phyloP scores from a whole-genome alignment of 2,797 vertebrate species.

The Miichthys miiuy region DNA sequence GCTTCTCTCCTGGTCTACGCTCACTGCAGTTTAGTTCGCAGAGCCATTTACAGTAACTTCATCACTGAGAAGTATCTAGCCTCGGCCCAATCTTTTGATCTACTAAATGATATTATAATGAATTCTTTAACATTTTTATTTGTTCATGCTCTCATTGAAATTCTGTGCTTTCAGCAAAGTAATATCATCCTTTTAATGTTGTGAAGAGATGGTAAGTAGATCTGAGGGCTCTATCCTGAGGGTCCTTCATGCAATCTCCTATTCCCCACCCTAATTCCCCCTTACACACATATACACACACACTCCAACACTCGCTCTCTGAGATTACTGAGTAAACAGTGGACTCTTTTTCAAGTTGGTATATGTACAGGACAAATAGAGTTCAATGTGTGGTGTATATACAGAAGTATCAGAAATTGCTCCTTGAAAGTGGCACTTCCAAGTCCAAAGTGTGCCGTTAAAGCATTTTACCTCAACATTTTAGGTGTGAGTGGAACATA shows the following conservation, averaged over 20 bases:
- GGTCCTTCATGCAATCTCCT: slow-evolving; percentile 56
- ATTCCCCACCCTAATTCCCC: background rate
- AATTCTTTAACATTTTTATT: slow-evolving; percentile 71
- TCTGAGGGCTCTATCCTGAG: slow-evolving; percentile 67
- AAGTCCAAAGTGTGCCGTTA: background rate
- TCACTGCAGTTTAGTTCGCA: slow-evolving; percentile 17
- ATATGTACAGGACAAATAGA: slow-evolving; percentile 35
- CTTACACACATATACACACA: slow-evolving; percentile 16
- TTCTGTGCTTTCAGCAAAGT: slow-evolving; percentile 79
- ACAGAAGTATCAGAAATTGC: background rate
- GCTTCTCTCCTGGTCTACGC: background rate
- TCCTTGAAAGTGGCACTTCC: background rate
- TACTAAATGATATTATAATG: slow-evolving; percentile 76
- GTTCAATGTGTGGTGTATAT: slow-evolving; percentile 19
- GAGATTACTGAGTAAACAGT: slow-evolving; percentile 54
- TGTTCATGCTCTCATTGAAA: slow-evolving; percentile 71
- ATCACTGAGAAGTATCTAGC: slow-evolving; percentile 28
- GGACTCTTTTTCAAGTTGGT: slow-evolving; percentile 31
- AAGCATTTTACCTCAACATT: background rate
- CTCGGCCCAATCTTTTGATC: slow-evolving; percentile 71
- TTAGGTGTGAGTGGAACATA: background rate
- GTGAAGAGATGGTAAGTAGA: slow-evolving; percentile 64
- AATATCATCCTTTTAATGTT: slow-evolving; percentile 77
- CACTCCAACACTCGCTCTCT: slow-evolving; percentile 33
- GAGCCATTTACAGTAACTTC: slow-evolving; percentile 27